A percentile compares a stretch with the other conserved stretches of the same genome.
These are phyloP conservation scores for Lacanobia wlatinum DNA, from an alignment of 2,888 invertebrate species.

Conservation along the genomic window DNA sequence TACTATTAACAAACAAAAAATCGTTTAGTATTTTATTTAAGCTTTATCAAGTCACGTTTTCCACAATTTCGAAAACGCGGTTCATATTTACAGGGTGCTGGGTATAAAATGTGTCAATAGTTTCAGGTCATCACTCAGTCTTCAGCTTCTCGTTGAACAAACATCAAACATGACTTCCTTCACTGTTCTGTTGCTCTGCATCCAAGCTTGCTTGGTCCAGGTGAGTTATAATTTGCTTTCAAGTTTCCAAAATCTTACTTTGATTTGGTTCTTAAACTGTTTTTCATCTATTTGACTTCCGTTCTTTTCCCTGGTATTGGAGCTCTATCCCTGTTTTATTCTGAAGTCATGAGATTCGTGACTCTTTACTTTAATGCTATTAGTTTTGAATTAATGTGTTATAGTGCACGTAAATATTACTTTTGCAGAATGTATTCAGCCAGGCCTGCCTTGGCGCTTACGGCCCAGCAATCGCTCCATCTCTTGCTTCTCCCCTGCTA, in stretches of 20 bases:
- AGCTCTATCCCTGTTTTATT: slow-evolving; percentile 9
- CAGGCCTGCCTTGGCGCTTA: slow-evolving; percentile 16
- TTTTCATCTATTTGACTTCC: too few species aligned
- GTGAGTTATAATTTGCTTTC: slow-evolving; percentile 46
- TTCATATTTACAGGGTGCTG: background rate
- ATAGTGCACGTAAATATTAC: too few species aligned
- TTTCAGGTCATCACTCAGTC: slow-evolving; percentile 17
- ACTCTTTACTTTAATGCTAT: too few species aligned
- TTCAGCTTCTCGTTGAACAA: slow-evolving; percentile 44
- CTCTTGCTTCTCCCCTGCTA: slow-evolving; percentile 13
- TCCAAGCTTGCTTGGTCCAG: slow-evolving; percentile 73
- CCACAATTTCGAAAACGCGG: background rate
- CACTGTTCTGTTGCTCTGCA: slow-evolving; percentile 68
- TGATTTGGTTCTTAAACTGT: too few species aligned
- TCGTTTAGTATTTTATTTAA: background rate
- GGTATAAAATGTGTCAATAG: background rate
- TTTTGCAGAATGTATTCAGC: slow-evolving; percentile 1
- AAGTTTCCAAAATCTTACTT: background rate
- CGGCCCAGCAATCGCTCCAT: slow-evolving; percentile 26
- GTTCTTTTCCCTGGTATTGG: slow-evolving; percentile 3
- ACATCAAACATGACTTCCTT: slow-evolving; percentile 68
- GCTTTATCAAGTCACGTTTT: slow-evolving; percentile 1
- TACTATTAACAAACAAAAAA: slow-evolving; percentile 5
- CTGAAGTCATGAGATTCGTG: too few species aligned
- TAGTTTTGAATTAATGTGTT: too few species aligned